Evolutionary conservation across 2,888 invertebrate genomes (phyloP), one percentile per base, ranked within the genome.

Genomic region (Pinctada fucata): DNA sequence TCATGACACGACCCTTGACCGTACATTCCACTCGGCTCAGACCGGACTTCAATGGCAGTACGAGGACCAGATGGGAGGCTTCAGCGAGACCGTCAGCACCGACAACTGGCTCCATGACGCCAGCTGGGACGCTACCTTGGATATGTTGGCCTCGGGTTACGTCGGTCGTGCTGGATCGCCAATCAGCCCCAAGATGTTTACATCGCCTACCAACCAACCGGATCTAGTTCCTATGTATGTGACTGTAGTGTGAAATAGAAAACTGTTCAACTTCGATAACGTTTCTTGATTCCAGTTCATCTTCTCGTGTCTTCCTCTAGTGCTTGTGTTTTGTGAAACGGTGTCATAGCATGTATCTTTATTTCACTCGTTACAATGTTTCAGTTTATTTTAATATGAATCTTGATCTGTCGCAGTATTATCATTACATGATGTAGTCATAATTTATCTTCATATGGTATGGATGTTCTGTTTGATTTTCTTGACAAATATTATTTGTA

Each of bases 141-240:
- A 66, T 50, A 74, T 74, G 74, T 50, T 74, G 51, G 74, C 65
- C 10, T 13, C 74, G 13, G 74, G 74, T 3, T 74, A 66, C 45
- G 66, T 74, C n/a, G 74, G 66, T 48, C 13, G 74, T 8, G 50
- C 50, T 50, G 74, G 63, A 49, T 50, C 50, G 4, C 63, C 65
- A 47, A 47, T 4, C 51, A 50, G 49, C n/a, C 45, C 66, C 10
- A 48, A 31, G 8, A 47, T 45, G 16, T 45, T 47, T 6, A 4
- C 47, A 8, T 45, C 45, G 10, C 47, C 3, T n/a, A 3, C 68
- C 3, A 47, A 45, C 4, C 16, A 68, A 68, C 68, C 58, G 13
- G 58, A 58, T 6, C 8, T 68, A 4, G 45, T 68, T 45, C 31
- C 74, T 3, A 66, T 74, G 74, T 65, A 74, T 74, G 66, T 74